phyloP scores from a whole-genome alignment of 2,113 vertebrate genomes.

The Cottus gobio region DNA sequence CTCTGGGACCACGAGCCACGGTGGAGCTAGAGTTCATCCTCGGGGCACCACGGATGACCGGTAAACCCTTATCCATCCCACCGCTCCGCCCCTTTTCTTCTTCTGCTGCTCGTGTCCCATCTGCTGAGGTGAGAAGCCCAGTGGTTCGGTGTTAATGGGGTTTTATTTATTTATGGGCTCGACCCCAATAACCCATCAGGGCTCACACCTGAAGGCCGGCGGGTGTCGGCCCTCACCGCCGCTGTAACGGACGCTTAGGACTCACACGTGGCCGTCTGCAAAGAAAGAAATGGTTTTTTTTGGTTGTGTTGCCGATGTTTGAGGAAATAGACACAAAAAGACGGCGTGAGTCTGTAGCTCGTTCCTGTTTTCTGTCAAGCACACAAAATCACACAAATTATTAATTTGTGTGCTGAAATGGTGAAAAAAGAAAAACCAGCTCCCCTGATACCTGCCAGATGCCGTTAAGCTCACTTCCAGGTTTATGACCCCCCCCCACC shows the following conservation, averaged over 20 bases:
- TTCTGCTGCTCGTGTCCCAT: background rate
- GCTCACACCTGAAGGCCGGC: slow-evolving; percentile 19
- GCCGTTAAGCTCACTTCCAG: slow-evolving; percentile 15
- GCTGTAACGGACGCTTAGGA: background rate
- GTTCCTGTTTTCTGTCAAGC: background rate
- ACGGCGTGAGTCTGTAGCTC: background rate
- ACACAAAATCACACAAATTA: background rate
- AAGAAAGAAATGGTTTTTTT: too few species aligned
- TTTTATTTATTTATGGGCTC: slow-evolving; percentile 17
- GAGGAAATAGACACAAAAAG: background rate
- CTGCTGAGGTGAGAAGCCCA: slow-evolving; percentile 16
- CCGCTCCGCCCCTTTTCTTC: background rate
- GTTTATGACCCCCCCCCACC: background rate
- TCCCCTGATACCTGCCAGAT: background rate
- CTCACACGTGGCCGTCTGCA: background rate
- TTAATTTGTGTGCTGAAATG: background rate
- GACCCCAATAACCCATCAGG: slow-evolving; percentile 2
- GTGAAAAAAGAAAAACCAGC: background rate
- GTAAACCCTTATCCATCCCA: too few species aligned
- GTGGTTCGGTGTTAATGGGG: slow-evolving; percentile 6
- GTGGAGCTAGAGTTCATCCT: background rate
- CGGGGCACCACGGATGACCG: background rate
- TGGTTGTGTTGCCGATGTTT: too few species aligned
- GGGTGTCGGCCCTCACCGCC: too few species aligned
- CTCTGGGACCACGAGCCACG: background rate